phyloP scores from a whole-genome alignment of 2,797 vertebrate genomes.

The Thamnophis elegans region DNA sequence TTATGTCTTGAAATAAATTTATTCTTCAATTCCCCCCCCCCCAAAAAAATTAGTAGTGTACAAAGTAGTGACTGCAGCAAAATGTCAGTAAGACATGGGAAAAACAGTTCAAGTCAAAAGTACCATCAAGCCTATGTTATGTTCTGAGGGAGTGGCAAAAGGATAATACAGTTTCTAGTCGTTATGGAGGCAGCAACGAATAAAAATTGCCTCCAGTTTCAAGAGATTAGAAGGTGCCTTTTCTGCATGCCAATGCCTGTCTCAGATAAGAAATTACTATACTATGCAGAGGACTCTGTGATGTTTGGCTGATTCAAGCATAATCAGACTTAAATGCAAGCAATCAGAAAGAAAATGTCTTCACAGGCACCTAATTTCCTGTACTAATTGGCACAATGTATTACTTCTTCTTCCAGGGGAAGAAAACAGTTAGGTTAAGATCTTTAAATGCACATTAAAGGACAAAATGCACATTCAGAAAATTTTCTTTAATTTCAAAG shows the following conservation, averaged over 20 bases:
- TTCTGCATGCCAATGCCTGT: conserved; percentile 32
- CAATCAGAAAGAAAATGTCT: conserved; percentile 73
- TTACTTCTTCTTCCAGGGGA: conserved; percentile 60
- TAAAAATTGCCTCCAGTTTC: conserved; percentile 7
- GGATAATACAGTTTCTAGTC: accelerated
- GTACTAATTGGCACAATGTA: conserved; percentile 66
- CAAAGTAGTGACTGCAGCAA: not conserved
- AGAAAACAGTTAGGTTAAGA: conserved; percentile 71
- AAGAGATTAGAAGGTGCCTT: conserved; percentile 16
- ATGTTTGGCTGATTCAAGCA: conserved; percentile 69
- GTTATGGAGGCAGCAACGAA: not conserved
- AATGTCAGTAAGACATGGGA: not conserved
- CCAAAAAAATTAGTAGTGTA: not conserved
- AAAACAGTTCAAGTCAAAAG: not conserved
- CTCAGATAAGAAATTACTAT: conserved; percentile 47
- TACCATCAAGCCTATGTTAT: not conserved
- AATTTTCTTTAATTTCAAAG: conserved; percentile 58
- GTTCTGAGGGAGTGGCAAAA: not conserved
- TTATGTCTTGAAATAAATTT: not conserved
- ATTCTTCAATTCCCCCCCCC: not conserved
- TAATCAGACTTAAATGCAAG: conserved; percentile 68
- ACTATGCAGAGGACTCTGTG: conserved; percentile 17
- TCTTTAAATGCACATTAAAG: conserved; percentile 68
- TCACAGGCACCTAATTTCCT: conserved; percentile 56
- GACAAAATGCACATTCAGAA: conserved; percentile 53